phyloP scores from a whole-genome alignment of 2,113 vertebrate genomes.

The Gasterosteus nipponicus region DNA sequence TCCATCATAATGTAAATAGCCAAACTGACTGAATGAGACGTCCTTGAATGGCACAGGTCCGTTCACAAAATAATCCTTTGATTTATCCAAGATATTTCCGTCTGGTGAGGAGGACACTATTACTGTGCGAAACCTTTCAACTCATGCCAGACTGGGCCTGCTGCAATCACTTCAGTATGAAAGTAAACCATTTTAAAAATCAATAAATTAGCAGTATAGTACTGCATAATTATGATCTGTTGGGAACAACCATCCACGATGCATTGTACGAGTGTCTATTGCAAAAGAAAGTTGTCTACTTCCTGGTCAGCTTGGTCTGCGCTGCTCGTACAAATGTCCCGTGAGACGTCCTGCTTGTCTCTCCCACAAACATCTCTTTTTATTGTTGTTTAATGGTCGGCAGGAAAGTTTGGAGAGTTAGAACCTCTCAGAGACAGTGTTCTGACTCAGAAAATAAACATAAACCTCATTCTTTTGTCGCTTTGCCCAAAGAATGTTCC shows the following conservation, averaged over 20 bases:
- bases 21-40: slow-evolving; percentile 42
- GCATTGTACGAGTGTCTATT: background rate
- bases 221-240: slow-evolving; percentile 27
- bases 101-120: slow-evolving; percentile 29
- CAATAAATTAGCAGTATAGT: slow-evolving; percentile 50
- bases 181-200: slow-evolving; percentile 62
- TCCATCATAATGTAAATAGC: slow-evolving; percentile 33
- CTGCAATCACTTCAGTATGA: slow-evolving; percentile 45
- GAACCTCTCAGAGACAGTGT: slow-evolving; percentile 15
- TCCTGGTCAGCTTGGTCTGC: background rate
- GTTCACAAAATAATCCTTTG: slow-evolving; percentile 25
- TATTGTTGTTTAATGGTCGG: slow-evolving; percentile 28
- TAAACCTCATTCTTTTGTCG: slow-evolving; percentile 46
- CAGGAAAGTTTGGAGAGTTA: background rate
- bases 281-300: slow-evolving; percentile 16
- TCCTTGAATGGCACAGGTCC: slow-evolving; percentile 41
- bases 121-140: slow-evolving; percentile 59
- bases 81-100: slow-evolving; percentile 14
- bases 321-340: slow-evolving; percentile 2
- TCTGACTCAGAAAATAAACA: slow-evolving; percentile 34
- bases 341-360: slow-evolving; percentile 8
- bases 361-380: slow-evolving; percentile 11
- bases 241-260: background rate
- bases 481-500: slow-evolving; percentile 45
- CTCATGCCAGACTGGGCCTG: slow-evolving; percentile 44